Evolutionary conservation across 2,888 invertebrate genomes (phyloP), one percentile per base, ranked within the genome.

Genomic region (Acleris emargana): DNA sequence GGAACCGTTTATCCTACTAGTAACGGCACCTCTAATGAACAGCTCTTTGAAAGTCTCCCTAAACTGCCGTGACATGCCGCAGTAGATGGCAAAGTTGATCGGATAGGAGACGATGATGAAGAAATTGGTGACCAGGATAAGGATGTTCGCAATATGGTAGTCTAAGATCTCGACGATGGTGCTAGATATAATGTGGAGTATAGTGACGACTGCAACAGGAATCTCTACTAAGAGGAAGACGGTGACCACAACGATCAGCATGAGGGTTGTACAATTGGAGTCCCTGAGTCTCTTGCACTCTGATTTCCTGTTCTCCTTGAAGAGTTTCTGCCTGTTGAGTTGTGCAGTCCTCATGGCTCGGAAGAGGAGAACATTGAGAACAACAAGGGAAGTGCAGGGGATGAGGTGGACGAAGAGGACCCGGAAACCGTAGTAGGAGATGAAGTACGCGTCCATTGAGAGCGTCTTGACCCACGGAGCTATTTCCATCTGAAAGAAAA

Each of bases 11-110:
- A 94, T 94, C 73, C 94, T 93, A 73, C 94, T 94, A 4, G 94
- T 94, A 1, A 93, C 93, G 1, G 94, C 93, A 0, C 94, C 94
- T 53, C 94, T 86, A 51, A 97, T 94, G 80, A 98, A 98, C 7
- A 95, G 82, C 77, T 96, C 96, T 78, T 97, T 97, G 84, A 99
- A 99, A 0, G 98, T 98, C 83, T 98, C 97, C 58, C 99, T 93
- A 86, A 99, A 99, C 83, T 97, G 97, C 42, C 97, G 93, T 42
- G 97, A 97, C 99, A 99, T 99, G 22, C 98, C 98, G 83, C 98
- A 98, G 81, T 99, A 99, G 72, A 98, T 98, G 68, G 97, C 98
- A 79, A 99, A 98, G 85, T 98, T 98, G 66, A 98, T 96, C 13
- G 98, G 98, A 87, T 98, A 98, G 54, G 97, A 97, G 47, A 97